Evolutionary conservation across 2,888 invertebrate species (phyloP).

Genomic region (Cylloceria caligata): DNA sequence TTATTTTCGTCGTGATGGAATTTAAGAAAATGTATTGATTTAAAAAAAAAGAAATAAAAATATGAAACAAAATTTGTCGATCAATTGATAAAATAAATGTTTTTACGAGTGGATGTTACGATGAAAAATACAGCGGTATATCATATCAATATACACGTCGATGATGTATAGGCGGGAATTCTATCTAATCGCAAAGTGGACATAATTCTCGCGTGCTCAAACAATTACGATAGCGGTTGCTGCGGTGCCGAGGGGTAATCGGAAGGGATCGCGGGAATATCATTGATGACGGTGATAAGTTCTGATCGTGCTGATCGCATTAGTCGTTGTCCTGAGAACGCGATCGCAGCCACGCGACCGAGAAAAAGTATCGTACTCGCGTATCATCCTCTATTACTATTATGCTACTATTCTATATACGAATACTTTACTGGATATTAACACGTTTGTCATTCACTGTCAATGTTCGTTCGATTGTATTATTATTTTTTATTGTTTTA

Average conservation of each 20-base stretch:
- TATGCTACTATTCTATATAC: not conserved
- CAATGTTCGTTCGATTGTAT: no score
- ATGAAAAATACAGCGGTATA: not conserved
- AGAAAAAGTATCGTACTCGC: conserved; percentile 3
- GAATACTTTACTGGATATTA: not conserved
- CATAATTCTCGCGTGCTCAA: conserved; percentile 41
- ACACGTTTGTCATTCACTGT: not conserved
- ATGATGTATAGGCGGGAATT: not conserved
- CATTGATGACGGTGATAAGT: conserved; percentile 57
- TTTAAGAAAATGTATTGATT: no score
- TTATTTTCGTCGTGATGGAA: no score
- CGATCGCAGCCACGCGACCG: conserved; percentile 41
- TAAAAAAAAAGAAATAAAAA: not conserved
- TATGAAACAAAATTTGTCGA: not conserved
- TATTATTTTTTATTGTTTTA: not conserved
- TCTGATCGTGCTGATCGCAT: conserved; percentile 57
- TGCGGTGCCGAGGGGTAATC: conserved; percentile 9
- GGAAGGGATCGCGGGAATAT: conserved; percentile 29
- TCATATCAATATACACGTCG: not conserved
- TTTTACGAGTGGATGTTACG: no score
- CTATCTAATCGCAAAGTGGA: conserved; percentile 15
- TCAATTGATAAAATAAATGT: not conserved
- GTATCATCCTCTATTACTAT: conserved; percentile 28
- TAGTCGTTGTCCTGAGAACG: conserved; percentile 45
- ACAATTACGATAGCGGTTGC: conserved; percentile 33